Base-by-base conservation (phyloP, 2,888 invertebrate genomes). In the Macrophya alboannulata region DNA sequence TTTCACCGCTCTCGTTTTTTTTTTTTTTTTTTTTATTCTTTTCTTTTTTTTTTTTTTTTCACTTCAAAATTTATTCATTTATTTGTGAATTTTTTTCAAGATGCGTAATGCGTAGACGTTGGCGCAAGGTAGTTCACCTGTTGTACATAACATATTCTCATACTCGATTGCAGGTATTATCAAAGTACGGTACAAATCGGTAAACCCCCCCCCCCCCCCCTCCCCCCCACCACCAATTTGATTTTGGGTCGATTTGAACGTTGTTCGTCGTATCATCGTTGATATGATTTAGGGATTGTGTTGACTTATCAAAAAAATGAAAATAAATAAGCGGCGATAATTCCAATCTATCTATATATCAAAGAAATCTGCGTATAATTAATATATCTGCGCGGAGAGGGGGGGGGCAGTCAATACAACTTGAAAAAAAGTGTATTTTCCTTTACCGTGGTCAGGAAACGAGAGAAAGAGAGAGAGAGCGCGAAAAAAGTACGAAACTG, bases 141-240 rank as follows among this genome's bases (percentile, higher is more conserved):
- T 55, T 55, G n/a, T 31, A 2, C 31, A 31, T 55, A 2, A 55
- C n/a, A 55, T 55, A 8, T 5, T n/a, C 10, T 4, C n/a, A 55
- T n/a, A 55, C n/a, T 55, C 55, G 55, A 55, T 31, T 31, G 31
- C 55, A 10, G n/a, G n/a, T 0, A 6, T 55, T 55, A 55, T 55
- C 55, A 55, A 55, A 55, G 55, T n/a, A 55, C 55, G n/a, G 55
- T n/a, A 55, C n/a, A 55, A 55, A 55, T 55, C 43, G 43, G 43
- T 43, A 43, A 43, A 6, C 43, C 43, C 3, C n/a, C 31, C 31
- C 31, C 31, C 31, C 1, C 31, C 31, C 31, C 31, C 2, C 9
- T 4, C 43, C 43, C 43, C 9, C 1, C 43, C 43, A 0, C 5
- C 43, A 43, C 17, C 8, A 17, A n/a, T 0, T 55, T n/a, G 17